Evolutionary conservation across 2,113 vertebrate species (phyloP), one percentile per base, ranked within the genome.

Genomic region (Carassius carassius): DNA sequence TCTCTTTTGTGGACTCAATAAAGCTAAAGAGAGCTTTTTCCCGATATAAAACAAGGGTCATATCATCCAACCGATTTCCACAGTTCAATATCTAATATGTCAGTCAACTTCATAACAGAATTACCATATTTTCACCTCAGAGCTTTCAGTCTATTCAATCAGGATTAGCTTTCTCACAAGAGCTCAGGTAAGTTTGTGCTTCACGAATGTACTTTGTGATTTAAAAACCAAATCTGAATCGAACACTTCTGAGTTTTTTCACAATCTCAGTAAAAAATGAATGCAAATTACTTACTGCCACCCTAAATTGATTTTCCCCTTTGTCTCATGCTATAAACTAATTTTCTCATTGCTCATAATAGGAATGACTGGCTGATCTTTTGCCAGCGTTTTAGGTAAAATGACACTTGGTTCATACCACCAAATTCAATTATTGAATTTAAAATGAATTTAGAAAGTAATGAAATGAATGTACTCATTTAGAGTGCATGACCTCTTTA

Each of bases 1-100:
- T 79, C 77, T 41, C 58, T 14, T 79, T 63, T 79, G 62, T 79
- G 62, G 77, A 62, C 56, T 63, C 77, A 63, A 44, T 79, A 41
- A 60, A 79, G 56, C 35, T 58, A 44, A 63, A 63, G 77, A 63
- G 56, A 79, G 21, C 21, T 79, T 14, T n/a, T 44, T 17, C 56
- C 23, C 44, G 35, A 23, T 44, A 79, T 23, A 62, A 79, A 63
- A 37, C 21, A 79, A 58, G n/a, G 35, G 56, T 79, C 77, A 25
- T 79, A 44, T 62, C 58, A 44, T 62, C 58, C 3, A 63, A 8
- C 19, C 21, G 17, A 29, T 77, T 7, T 37, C 19, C 51, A 14
- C 76, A 41, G 35, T 16, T 63, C 37, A 37, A 37, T 37, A 62
- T 32, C 14, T 32, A 41, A 62, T 78, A 62, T 19, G 32, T 32